These are phyloP conservation scores for Balanococcus diminutus DNA, from an alignment of 2,888 invertebrate species.

Conservation along the genomic window DNA sequence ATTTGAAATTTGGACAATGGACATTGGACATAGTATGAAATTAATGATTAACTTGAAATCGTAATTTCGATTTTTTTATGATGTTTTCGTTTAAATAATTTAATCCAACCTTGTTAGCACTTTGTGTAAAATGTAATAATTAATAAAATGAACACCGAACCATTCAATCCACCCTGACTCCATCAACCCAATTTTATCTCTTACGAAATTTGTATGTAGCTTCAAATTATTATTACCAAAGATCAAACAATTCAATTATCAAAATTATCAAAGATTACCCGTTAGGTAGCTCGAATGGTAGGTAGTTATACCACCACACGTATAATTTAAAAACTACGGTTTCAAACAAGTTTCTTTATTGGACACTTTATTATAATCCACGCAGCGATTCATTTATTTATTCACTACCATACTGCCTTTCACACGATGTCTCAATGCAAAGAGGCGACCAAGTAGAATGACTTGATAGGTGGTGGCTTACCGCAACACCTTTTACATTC, in stretches of 20 bases:
- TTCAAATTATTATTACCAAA: not conserved
- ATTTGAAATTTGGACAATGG: too few species aligned
- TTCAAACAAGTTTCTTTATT: slow-evolving; percentile 1
- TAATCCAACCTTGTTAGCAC: too few species aligned
- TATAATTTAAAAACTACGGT: not conserved
- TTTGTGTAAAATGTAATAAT: too few species aligned
- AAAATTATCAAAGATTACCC: not conserved
- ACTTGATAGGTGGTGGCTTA: not conserved
- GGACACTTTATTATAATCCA: not conserved
- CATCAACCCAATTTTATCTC: not conserved
- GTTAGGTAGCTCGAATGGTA: not conserved
- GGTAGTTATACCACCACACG: not conserved
- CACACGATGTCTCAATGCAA: not conserved
- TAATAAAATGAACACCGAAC: too few species aligned
- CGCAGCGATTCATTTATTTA: not conserved
- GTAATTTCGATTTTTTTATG: too few species aligned
- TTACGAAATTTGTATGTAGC: not conserved
- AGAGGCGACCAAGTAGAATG: not conserved
- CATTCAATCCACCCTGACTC: not conserved
- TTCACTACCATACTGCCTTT: not conserved
- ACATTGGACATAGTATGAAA: too few species aligned
- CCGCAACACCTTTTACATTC: slow-evolving; percentile 5
- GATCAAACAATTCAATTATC: not conserved
- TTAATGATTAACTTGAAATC: too few species aligned
- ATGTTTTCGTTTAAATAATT: too few species aligned